Evolutionary conservation across 2,113 vertebrate genomes (phyloP), one percentile per base, ranked within the genome.

Genomic region (Cyrtonyx montezumae): DNA sequence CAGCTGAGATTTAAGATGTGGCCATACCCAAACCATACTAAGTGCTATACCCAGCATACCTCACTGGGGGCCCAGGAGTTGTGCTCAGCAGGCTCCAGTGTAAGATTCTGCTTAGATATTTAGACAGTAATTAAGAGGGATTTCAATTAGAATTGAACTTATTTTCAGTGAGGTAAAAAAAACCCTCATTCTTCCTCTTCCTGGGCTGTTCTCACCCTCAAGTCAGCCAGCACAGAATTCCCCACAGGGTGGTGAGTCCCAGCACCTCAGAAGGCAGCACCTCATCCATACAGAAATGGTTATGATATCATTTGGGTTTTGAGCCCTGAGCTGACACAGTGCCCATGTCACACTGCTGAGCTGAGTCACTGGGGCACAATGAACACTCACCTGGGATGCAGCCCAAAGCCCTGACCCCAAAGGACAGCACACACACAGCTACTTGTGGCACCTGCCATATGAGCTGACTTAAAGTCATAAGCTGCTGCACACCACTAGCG

Each of bases 271-370:
- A 43, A 32, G 59, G 71, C 17, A 74, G 63, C 37, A 67, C 45
- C 67, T 92, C 76, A 75, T 82, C 82, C 75, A 69, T 58, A 36
- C 45, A 90, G 59, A 37, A 85, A 67, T 4, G 20, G 59, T 14
- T 28, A 26, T 77, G 49, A n/a, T 40, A 10, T 19, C 81, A 34
- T 32, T 36, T 71, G 65, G 25, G 22, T 22, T 75, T 61, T 59
- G 23, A 82, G 80, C 13, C 16, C 55, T 43, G 79, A 83, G 43
- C 55, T 70, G 63, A 68, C 84, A n/a, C 2, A 8, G 23, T 8
- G 6, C 28, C 63, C 0, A 0, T 49, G 59, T 34, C 3, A 1
- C 6, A 6, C 23, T 63, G 75, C 61, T 13, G 45, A 84, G 49
- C 77, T 59, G 77, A 51, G 48, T 82, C 91, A 71, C 80, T 16